Evolutionary conservation across 2,888 invertebrate genomes (phyloP), one percentile per base, ranked within the genome.

Genomic region (Protophormia terraenovae): DNA sequence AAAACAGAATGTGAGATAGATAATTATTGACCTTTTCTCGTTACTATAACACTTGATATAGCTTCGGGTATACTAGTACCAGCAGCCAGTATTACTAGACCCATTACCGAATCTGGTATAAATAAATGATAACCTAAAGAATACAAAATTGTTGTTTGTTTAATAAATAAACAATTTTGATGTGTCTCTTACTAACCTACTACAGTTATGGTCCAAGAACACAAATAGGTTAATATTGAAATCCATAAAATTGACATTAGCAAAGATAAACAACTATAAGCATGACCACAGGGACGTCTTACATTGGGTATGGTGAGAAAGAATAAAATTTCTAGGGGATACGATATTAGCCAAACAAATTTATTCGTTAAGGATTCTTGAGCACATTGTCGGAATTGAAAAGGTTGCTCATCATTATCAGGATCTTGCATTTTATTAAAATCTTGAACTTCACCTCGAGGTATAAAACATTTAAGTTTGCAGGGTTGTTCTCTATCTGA

Each of bases 51-150:
- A 90, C 97, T 97, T 41, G 97, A 96, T 1, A 97, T 96, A 0
- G 97, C 97, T 93, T 97, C 97, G 0, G 97, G 97, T 0, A 97
- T 94, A 89, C 97, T 97, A 86, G 97, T 97, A 60, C 97, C 97
- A 1, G 96, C 96, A 0, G 97, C 97, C 32, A 97, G 93, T 88
- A 97, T 95, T 3, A 97, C 97, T 77, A 97, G 93, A 0, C 97
- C 97, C 93, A 97, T 97, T 14, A 97, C 96, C 35, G 97, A 96
- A 91, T 97, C 97, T 0, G 97, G 97, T 69, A 97, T 95, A 87
- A 94, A 93, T 16, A 97, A 92, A 0, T 97, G 96, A 89, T 96
- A 96, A 64, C 97, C 97, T 96, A 90, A 90, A 86, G 73, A 24
- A 12, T 10, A 67, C 4, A 16, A n/a, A 41, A n/a, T 12, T 16